Base-by-base conservation (phyloP, 2,797 vertebrate species). In the Manis crassicaudata region DNA sequence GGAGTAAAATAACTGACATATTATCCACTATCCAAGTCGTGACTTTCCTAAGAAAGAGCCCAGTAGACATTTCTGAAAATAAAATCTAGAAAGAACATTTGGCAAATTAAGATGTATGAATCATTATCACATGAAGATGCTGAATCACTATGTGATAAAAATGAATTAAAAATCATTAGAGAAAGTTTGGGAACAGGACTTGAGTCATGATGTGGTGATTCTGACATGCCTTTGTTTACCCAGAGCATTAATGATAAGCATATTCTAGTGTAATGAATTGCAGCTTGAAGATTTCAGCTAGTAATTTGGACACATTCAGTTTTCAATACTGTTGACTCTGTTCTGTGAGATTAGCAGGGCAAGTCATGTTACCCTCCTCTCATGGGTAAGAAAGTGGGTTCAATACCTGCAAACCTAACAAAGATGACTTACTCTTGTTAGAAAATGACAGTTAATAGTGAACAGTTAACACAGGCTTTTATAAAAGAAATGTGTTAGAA, bases 111-210 rank as follows among this genome's bases (percentile, higher is more conserved):
- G 93, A 89, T 72, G 60, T 40, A 5, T 97, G 94, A 97, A 75
- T 97, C 97, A 94, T 91, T 87, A 94, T 91, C 93, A 88, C 80
- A 93, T 93, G 93, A 93, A 95, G 90, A 56, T 37, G 56, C 32
- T 96, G 97, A 97, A 81, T 97, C 94, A 92, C 58, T n/a, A 17
- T 76, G 21, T 93, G 62, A 89, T 96, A 87, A 76, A 96, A 96
- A 94, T 87, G 58, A 72, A 94, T 90, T 96, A 85, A 93, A 92
- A 84, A 84, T 82, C 1, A 10, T 84, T 86, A 73, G 63, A 82
- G 37, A 80, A 76, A 27, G 29, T 67, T 79, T 94, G 46, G 58
- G 73, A 70, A 83, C 14, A 95, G 83, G 52, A 88, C 75, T 89
- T 82, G 83, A 92, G 86, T 92, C 75, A 37, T 92, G 40, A 81